Base-by-base conservation (phyloP, 2,113 vertebrate genomes). In the Cyanoramphus novaezelandiae region DNA sequence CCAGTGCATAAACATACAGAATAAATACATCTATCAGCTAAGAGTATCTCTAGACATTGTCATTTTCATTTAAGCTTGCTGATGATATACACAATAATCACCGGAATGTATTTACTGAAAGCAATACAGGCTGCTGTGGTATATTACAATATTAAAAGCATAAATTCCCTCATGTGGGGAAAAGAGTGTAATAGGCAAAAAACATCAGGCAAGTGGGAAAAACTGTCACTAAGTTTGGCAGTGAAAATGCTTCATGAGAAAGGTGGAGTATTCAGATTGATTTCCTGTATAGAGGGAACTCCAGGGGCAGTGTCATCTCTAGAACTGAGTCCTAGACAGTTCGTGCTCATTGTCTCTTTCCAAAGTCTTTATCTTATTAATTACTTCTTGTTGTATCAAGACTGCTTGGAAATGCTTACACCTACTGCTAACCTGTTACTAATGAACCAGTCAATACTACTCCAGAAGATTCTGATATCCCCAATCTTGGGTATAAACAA, bases 41-140 rank as follows among this genome's bases (percentile, higher is more conserved):
- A 95, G 37, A 92, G 62, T 31, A 89, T 76, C 91, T 96, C 86
- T 68, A 97, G 85, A 92, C 76, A 78, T 84, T 92, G 87, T 92
- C 59, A 81, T 89, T 87, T 93, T 91, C 84, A 83, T 82, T 94
- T 93, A 78, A 89, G 84, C 55, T 87, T 62, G 52, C 67, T 79
- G 68, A 89, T 69, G 89, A 83, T 91, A 25, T 6, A 80, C n/a
- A 72, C 85, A 96, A 95, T 86, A 96, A 84, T 82, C 91, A 78
- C 77, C 68, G 82, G 88, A 76, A 90, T 96, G 63, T 57, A 87
- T 95, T 95, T 79, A 49, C 62, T 67, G 76, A 21, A 72, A 88
- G 60, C 68, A 85, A 84, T 63, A 65, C n/a, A 82, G 70, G 81
- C 80, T 94, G 86, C 84, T 93, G 41, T 65, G 64, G 77, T 44